Conservation (phyloP, 2,888 invertebrate species). For the Iphiclides podalirius region DNA sequence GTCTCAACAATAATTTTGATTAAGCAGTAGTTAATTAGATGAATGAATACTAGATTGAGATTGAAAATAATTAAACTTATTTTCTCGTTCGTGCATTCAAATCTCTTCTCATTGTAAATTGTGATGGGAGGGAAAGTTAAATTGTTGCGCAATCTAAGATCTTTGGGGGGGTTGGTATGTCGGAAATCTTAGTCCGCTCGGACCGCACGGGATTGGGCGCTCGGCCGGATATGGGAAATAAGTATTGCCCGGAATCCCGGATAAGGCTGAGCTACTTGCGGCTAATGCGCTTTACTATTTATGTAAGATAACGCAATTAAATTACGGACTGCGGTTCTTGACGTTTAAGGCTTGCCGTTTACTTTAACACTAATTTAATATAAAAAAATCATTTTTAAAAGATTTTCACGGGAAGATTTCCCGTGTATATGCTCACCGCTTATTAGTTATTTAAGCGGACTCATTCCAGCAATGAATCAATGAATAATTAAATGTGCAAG, state of each 20-base stretch:
- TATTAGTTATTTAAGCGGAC: no score
- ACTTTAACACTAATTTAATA: no score
- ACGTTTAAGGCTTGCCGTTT: background rate
- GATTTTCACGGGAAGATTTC: no score
- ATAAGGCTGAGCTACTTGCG: conserved; percentile 14
- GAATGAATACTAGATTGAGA: no score
- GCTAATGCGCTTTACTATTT: conserved; percentile 10
- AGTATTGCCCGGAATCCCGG: conserved; percentile 10
- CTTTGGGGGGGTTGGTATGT: conserved; percentile 39
- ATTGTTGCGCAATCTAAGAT: conserved; percentile 47
- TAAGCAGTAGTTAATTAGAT: no score
- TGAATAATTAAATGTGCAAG: no score
- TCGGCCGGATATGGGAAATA: conserved; percentile 18
- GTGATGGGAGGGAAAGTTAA: conserved; percentile 37
- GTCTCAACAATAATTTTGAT: no score
- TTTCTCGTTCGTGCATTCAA: no score
- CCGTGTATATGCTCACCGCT: no score
- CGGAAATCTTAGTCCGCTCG: conserved; percentile 22
- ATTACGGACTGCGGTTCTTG: conserved; percentile 3
- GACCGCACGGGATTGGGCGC: conserved; percentile 21
- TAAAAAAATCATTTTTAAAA: no score
- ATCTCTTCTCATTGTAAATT: conserved; percentile 13
- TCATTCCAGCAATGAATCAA: no score
- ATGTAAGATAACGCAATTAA: background rate
- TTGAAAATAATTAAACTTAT: no score